These are phyloP conservation scores for Agonopterix arenella DNA, from an alignment of 2,888 invertebrate species.

Conservation along the genomic window DNA sequence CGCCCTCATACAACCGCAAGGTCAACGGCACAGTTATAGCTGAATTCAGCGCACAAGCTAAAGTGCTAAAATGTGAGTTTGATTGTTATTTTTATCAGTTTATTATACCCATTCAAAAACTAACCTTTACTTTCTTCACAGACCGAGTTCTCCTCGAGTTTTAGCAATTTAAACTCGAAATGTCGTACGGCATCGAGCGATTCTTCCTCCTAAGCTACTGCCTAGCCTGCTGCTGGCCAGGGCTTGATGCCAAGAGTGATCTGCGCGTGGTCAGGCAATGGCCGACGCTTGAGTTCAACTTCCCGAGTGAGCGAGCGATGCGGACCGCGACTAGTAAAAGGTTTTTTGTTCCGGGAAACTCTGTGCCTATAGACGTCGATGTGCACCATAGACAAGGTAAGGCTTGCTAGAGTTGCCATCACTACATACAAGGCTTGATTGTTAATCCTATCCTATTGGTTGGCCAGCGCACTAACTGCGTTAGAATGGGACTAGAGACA, in stretches of 20 bases:
- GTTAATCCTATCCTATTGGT: too few relatives aligned
- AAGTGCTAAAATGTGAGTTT: too few relatives aligned
- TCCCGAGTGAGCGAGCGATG: constrained; percentile 64
- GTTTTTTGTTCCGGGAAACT: constrained; percentile 75
- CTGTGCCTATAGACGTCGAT: constrained; percentile 83
- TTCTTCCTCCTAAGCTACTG: constrained; percentile 65
- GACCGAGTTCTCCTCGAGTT: constrained; percentile 57
- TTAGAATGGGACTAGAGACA: too few relatives aligned
- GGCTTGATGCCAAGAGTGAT: constrained; percentile 39
- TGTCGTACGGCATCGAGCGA: constrained; percentile 59
- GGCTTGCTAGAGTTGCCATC: background rate
- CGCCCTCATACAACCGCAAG: too few relatives aligned
- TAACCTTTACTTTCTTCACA: constrained; percentile 18
- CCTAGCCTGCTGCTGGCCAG: constrained; percentile 66
- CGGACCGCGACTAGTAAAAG: constrained; percentile 40
- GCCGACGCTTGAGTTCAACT: constrained; percentile 81
- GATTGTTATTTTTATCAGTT: too few relatives aligned
- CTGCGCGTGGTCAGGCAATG: constrained; percentile 79
- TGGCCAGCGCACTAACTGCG: too few relatives aligned
- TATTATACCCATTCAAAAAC: too few relatives aligned
- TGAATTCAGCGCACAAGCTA: too few relatives aligned
- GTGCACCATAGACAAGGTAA: constrained; percentile 75
- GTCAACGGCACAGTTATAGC: too few relatives aligned
- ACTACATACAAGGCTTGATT: too few relatives aligned
- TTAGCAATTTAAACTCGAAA: constrained; percentile 53